phyloP scores from a whole-genome alignment of 1,140 invertebrate genomes.

The Drosophila willistoni region DNA sequence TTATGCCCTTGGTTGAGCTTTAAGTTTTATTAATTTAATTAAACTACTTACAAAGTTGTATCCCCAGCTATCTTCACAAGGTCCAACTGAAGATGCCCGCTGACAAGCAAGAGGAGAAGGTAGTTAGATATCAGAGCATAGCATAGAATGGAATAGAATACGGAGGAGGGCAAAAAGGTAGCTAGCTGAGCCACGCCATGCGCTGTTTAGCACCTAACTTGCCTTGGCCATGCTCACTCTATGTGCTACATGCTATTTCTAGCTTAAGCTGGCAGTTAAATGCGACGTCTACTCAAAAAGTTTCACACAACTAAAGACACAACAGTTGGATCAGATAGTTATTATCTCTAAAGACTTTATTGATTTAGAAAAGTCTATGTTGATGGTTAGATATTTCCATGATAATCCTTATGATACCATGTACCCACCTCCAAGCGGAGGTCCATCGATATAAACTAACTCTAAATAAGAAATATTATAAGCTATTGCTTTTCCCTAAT shows the following conservation, averaged over 20 bases:
- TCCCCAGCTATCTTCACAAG: slow-evolving; percentile 62
- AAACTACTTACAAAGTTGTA: slow-evolving; percentile 81
- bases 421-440: too few species aligned
- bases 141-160: too few species aligned
- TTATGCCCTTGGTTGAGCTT: slow-evolving; percentile 53
- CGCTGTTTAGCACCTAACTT: slow-evolving; percentile 79
- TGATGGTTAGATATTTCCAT: too few species aligned
- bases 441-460: too few species aligned
- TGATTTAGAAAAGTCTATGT: too few species aligned
- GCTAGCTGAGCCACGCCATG: slow-evolving; percentile 57
- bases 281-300: slow-evolving; percentile 24
- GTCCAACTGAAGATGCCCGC: slow-evolving; percentile 42
- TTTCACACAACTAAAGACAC: neutral
- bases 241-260: slow-evolving; percentile 44
- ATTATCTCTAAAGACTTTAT: too few species aligned
- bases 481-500: too few species aligned
- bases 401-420: too few species aligned
- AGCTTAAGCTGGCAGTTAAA: slow-evolving; percentile 34
- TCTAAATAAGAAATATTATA: too few species aligned
- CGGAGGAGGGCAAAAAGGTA: slow-evolving; percentile 30
- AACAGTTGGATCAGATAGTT: too few species aligned
- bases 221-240: slow-evolving; percentile 47
- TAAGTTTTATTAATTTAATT: slow-evolving; percentile 82
- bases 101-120: slow-evolving; percentile 42
- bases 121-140: neutral